Percentiles rank a stretch among this genome's conserved stretches.
Conservation (phyloP, 53 echinoderm and acorn worm species). For the Paelopatides confundens region DNA sequence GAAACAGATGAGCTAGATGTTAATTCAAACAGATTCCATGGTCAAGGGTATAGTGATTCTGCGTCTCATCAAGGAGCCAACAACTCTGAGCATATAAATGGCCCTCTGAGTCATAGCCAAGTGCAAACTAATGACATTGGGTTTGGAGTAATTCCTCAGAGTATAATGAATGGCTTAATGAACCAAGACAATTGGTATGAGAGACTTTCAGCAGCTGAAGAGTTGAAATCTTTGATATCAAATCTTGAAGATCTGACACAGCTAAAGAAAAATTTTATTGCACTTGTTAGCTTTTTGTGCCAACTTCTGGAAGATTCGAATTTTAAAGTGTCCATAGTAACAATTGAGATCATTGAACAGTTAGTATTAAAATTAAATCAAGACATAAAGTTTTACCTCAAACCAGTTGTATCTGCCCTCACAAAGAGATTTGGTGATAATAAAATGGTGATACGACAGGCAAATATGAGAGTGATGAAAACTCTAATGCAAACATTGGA, state of each 20-base stretch:
- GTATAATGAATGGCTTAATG: conserved; percentile 79
- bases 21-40: conserved; percentile 14
- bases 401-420: conserved; percentile 82
- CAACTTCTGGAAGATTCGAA: conserved; percentile 92
- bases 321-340: conserved; percentile 87
- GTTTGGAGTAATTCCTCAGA: conserved; percentile 88
- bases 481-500: conserved; percentile 93
- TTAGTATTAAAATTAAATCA: conserved; percentile 77
- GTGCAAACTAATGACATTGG: conserved; percentile 22
- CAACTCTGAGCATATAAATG: conserved; percentile 5
- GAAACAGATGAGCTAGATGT: conserved; percentile 24
- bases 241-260: conserved; percentile 62
- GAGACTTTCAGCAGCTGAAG: conserved; percentile 78
- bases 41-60: neutral
- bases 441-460: conserved; percentile 92
- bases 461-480: conserved; percentile 97
- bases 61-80: neutral
- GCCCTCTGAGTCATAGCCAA: neutral
- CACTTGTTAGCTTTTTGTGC: conserved; percentile 93
- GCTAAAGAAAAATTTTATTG: conserved; percentile 78
- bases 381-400: conserved; percentile 85
- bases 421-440: conserved; percentile 97
- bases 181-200: conserved; percentile 90
- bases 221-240: conserved; percentile 75
- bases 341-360: conserved; percentile 86